These are phyloP conservation scores for Pelusios castaneus DNA, from an alignment of 2,113 vertebrate species.

Conservation along the genomic window DNA sequence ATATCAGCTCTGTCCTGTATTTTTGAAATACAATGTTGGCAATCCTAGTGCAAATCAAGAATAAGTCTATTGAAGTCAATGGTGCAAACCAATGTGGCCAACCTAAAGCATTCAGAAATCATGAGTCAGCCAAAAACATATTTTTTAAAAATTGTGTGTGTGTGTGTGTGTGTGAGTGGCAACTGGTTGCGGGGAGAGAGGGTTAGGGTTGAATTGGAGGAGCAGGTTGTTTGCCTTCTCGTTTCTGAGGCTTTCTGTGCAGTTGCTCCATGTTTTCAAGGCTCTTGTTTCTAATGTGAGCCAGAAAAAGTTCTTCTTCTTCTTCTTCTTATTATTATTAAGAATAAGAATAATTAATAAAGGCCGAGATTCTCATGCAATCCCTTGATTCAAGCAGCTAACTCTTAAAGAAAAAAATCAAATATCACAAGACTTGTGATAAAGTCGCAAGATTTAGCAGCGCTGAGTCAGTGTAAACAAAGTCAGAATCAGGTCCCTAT, in stretches of 20 bases:
- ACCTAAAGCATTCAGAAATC: background rate
- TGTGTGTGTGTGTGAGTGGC: too few species aligned
- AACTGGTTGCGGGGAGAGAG: too few species aligned
- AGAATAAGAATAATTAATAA: too few species aligned
- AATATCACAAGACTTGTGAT: background rate
- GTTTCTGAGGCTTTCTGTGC: background rate
- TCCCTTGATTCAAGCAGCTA: background rate
- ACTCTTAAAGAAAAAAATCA: background rate
- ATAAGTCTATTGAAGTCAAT: background rate
- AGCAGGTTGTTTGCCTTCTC: background rate
- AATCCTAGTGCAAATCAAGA: background rate
- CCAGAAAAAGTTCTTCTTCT: background rate
- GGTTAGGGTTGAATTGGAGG: too few species aligned
- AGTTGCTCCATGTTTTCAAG: background rate
- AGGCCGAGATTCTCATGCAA: too few species aligned
- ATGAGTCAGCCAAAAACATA: background rate
- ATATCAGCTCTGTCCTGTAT: background rate
- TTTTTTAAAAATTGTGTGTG: background rate
- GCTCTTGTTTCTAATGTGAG: accelerated
- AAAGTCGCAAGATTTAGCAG: background rate
- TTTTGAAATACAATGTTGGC: background rate
- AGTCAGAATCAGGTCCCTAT: background rate
- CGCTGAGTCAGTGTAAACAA: background rate
- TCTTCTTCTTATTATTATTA: too few species aligned
- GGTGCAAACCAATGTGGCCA: background rate